These are phyloP conservation scores for Nematopogon swammerdamellus DNA, from an alignment of 2,888 invertebrate species.

Conservation along the genomic window DNA sequence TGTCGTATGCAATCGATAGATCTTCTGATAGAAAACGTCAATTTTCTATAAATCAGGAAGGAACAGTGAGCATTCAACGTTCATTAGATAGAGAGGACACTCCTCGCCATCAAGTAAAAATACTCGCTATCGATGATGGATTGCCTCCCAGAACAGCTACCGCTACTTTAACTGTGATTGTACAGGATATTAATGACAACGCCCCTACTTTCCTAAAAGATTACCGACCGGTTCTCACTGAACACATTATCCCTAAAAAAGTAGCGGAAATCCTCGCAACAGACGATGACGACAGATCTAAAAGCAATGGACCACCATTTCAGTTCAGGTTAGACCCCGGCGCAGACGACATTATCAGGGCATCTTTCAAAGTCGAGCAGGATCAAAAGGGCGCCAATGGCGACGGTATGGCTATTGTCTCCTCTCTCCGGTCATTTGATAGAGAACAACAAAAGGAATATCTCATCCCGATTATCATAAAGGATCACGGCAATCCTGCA, in stretches of 20 bases:
- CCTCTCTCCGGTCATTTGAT: constrained; percentile 89
- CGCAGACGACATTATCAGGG: constrained; percentile 88
- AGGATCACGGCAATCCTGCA: constrained; percentile 94
- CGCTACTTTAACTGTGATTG: constrained; percentile 89
- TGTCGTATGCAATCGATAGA: constrained; percentile 88
- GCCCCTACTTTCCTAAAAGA: constrained; percentile 91
- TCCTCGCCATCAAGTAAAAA: constrained; percentile 93
- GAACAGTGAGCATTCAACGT: constrained; percentile 91
- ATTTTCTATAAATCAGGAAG: constrained; percentile 92
- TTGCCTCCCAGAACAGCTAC: constrained; percentile 92
- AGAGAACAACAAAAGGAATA: constrained; percentile 96
- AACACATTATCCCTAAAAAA: constrained; percentile 88
- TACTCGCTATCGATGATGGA: constrained; percentile 92
- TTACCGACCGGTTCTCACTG: constrained; percentile 88
- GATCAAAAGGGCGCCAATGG: constrained; percentile 97
- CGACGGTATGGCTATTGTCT: constrained; percentile 97
- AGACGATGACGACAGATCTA: constrained; percentile 90
- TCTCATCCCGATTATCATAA: constrained; percentile 94
- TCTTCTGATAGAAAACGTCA: constrained; percentile 90
- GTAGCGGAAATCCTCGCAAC: constrained; percentile 92
- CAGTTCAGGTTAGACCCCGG: constrained; percentile 91
- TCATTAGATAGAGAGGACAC: constrained; percentile 92
- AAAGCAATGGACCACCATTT: constrained; percentile 96
- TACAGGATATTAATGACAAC: constrained; percentile 94
- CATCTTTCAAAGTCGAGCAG: constrained; percentile 95